A percentile compares a stretch with the other conserved stretches of the same genome.
These are phyloP conservation scores for Tolypeutes matacus DNA, from an alignment of 2,797 vertebrate species.

Conservation along the genomic window DNA sequence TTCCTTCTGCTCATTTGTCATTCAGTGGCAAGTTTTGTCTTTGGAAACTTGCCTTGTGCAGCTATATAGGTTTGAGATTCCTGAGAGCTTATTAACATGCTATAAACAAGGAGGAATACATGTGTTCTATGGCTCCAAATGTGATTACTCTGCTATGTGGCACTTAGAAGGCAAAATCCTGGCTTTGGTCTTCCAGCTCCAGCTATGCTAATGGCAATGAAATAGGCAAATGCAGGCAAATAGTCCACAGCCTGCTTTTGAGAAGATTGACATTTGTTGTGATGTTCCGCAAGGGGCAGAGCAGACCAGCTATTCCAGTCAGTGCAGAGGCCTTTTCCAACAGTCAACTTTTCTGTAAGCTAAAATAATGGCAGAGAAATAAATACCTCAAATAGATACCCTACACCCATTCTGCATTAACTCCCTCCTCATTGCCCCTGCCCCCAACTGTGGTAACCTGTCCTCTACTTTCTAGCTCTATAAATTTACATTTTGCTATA, in stretches of 20 bases:
- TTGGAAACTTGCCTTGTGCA: neutral
- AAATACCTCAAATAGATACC: neutral
- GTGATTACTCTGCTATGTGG: neutral
- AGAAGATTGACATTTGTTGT: slow-evolving; percentile 41
- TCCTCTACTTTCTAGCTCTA: too few relatives aligned
- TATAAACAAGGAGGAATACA: slow-evolving; percentile 16
- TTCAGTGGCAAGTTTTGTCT: slow-evolving; percentile 26
- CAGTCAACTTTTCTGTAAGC: slow-evolving; percentile 37
- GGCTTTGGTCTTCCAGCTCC: slow-evolving; percentile 32
- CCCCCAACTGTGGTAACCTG: too few relatives aligned
- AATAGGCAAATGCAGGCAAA: neutral
- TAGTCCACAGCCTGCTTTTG: neutral
- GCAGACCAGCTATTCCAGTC: neutral
- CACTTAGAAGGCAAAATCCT: neutral
- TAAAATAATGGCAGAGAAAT: slow-evolving; percentile 58
- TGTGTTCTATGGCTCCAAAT: neutral
- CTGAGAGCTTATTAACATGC: neutral
- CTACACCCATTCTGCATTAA: too few relatives aligned
- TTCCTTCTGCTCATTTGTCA: neutral
- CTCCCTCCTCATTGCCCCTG: too few relatives aligned
- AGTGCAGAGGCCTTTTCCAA: slow-evolving; percentile 18
- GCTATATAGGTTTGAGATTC: neutral
- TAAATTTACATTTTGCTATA: too few relatives aligned
- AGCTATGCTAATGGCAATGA: slow-evolving; percentile 33
- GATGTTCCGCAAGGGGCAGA: neutral